phyloP scores from a whole-genome alignment of 2,113 vertebrate genomes.

The Campylomormyrus tamandua region DNA sequence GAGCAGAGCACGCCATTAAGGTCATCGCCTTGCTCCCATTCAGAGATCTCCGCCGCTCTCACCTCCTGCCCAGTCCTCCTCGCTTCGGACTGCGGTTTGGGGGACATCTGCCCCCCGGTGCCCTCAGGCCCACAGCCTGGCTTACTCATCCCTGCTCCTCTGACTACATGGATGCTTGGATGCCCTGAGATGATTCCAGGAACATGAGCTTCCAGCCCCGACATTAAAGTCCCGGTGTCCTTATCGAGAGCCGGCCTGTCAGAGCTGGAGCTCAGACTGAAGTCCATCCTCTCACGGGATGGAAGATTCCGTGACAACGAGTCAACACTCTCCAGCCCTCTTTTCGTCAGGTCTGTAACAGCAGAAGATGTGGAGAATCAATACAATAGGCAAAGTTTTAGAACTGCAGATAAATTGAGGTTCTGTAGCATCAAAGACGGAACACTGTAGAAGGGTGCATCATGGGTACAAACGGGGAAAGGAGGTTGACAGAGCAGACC shows the following conservation, averaged over 20 bases:
- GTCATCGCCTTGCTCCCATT: constrained; percentile 57
- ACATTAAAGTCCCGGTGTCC: background rate
- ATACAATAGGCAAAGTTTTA: background rate
- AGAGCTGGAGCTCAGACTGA: background rate
- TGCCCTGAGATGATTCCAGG: background rate
- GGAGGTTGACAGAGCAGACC: constrained; percentile 31
- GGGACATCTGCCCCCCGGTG: constrained; percentile 19
- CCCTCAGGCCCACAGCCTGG: constrained; percentile 18
- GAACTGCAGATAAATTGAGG: background rate
- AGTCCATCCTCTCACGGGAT: background rate
- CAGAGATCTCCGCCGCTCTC: constrained; percentile 14
- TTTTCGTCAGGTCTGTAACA: constrained; percentile 11
- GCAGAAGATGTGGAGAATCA: background rate
- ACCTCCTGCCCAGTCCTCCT: constrained; percentile 15
- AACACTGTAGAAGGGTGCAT: background rate
- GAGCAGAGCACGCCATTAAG: constrained; percentile 65
- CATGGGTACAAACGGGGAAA: background rate
- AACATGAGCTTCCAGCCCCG: background rate
- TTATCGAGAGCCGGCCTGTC: background rate
- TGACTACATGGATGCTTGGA: background rate
- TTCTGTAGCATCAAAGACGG: background rate
- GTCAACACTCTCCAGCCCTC: background rate
- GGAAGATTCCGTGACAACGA: background rate
- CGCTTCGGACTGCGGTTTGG: background rate
- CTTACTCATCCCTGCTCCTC: background rate